Conservation (phyloP, 2,797 vertebrate genomes). For the Betta splendens region DNA sequence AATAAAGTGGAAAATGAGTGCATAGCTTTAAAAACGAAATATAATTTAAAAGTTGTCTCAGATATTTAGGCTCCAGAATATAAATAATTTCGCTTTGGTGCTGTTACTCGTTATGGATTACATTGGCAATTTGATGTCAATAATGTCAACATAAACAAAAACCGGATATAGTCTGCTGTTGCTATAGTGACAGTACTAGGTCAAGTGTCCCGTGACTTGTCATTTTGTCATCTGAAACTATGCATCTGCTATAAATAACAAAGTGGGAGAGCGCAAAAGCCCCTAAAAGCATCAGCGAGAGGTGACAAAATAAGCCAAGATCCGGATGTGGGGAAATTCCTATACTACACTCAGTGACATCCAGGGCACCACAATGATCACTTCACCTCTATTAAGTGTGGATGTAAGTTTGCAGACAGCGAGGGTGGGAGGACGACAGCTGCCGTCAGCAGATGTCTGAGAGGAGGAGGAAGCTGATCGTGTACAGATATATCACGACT, state of each 20-base stretch:
- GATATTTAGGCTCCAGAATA: no score
- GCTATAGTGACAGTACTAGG: background rate
- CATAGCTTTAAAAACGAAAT: no score
- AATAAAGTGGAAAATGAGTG: no score
- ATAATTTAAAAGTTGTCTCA: no score
- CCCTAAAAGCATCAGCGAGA: background rate
- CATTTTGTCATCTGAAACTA: background rate
- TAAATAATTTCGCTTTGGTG: background rate
- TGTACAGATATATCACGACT: slow-evolving; percentile 1
- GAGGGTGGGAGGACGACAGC: slow-evolving; percentile 5
- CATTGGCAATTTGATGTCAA: background rate
- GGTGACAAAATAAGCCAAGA: background rate
- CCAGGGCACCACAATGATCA: slow-evolving; percentile 1
- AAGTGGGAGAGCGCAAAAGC: slow-evolving; percentile 1
- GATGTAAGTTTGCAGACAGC: slow-evolving; percentile 6
- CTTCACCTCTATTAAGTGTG: slow-evolving; percentile 11
- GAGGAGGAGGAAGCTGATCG: slow-evolving; percentile 18
- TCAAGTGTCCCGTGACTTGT: slow-evolving; percentile 4
- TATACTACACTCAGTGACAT: background rate
- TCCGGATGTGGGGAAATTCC: slow-evolving; percentile 30
- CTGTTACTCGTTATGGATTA: background rate
- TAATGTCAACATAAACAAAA: background rate
- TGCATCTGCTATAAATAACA: background rate
- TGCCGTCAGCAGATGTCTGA: slow-evolving; percentile 2
- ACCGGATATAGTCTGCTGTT: background rate